A percentile compares a stretch with the other conserved stretches of the same genome.
Conservation (phyloP, 2,113 vertebrate species). For the Cnemophilus loriae region DNA sequence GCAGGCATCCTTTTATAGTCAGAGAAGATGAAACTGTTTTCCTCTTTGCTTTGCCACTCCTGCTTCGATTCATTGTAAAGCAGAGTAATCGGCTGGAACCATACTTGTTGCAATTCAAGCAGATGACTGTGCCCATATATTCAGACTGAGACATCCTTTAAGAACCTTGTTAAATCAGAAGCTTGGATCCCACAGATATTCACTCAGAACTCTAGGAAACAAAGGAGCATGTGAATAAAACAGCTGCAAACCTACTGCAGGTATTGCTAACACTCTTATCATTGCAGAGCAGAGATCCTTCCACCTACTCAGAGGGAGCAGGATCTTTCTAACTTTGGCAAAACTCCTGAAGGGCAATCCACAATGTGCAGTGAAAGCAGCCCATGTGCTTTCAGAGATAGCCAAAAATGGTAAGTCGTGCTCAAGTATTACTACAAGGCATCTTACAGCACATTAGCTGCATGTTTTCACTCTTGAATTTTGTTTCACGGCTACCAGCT, state of each 20-base stretch:
- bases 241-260: neutral
- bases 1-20: neutral
- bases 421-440: neutral
- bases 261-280: neutral
- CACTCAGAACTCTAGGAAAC: neutral
- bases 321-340: constrained; percentile 72
- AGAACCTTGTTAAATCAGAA: neutral
- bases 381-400: constrained; percentile 82
- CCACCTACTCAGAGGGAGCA: constrained; percentile 67
- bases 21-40: neutral
- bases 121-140: neutral
- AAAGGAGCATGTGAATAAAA: neutral
- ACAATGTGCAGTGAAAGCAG: constrained; percentile 71
- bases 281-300: constrained; percentile 75
- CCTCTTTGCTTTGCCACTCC: neutral
- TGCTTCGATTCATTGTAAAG: neutral
- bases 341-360: constrained; percentile 70
- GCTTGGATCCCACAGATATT: neutral
- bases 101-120: neutral
- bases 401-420: constrained; percentile 78
- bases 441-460: neutral
- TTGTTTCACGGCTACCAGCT: neutral
- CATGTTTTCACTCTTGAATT: neutral
- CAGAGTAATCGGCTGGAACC: neutral
- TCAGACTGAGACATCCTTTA: neutral